Percentiles rank a stretch among this genome's conserved stretches.
phyloP scores from a whole-genome alignment of 2,113 vertebrate species.

The Microcebus murinus region DNA sequence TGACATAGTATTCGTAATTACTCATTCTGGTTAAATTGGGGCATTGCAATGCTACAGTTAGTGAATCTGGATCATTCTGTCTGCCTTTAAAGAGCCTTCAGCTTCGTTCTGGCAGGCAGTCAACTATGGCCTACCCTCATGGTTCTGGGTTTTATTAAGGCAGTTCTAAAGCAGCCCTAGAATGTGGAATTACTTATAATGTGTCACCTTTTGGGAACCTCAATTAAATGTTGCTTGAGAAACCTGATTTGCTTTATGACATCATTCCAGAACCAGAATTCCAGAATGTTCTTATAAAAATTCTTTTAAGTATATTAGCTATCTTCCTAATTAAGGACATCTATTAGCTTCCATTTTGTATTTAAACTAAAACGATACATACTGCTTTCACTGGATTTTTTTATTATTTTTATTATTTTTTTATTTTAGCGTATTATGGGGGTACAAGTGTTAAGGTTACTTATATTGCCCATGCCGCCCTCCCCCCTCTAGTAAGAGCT shows the following conservation, averaged over 20 bases:
- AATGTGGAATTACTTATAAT: not conserved
- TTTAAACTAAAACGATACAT: not conserved
- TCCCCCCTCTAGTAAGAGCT: no score
- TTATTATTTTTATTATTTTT: no score
- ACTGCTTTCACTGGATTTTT: not conserved
- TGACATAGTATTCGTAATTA: not conserved
- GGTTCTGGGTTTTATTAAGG: not conserved
- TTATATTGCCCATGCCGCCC: no score
- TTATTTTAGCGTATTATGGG: no score
- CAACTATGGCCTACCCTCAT: not conserved
- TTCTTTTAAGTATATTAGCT: not conserved
- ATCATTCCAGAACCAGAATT: not conserved
- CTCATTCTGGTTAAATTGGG: not conserved
- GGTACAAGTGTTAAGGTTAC: no score
- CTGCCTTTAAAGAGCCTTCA: not conserved
- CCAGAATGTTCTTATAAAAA: not conserved
- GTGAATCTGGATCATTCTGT: not conserved
- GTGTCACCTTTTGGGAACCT: not conserved
- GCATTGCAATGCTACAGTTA: not conserved
- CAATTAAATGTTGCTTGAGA: not conserved
- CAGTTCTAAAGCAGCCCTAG: not conserved
- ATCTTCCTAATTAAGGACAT: not conserved
- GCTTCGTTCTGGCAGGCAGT: not conserved
- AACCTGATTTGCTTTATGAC: not conserved
- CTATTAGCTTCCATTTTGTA: not conserved